Base-by-base conservation (phyloP, 2,797 vertebrate species). In the Oryzias sinensis region DNA sequence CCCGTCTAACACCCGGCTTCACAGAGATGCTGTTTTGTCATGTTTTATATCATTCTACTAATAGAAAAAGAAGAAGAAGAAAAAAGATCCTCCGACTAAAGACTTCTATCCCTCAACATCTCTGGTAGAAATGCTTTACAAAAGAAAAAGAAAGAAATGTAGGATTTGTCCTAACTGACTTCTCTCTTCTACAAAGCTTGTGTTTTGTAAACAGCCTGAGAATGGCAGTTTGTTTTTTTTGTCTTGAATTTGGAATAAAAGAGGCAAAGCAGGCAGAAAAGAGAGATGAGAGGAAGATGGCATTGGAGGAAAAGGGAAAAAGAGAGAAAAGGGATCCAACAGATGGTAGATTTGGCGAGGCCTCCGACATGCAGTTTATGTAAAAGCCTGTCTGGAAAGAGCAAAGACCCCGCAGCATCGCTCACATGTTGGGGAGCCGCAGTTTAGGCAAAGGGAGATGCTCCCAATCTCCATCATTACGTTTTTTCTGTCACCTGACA, bases 41-140 rank as follows among this genome's bases (percentile, higher is more conserved):
- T 90, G 90, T 91, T 91, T 91, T 89, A 91, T 91, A 91, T 90
- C 89, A 89, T 91, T 89, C 88, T 82, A 89, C 88, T 91, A 90
- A 91, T 91, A 82, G 82, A 70, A 87, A 87, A 82, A 55, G 52
- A 17, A 49, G 27, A n/a, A n/a, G 8, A 11, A 27, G 17, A 49
- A 49, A 74, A 86, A 90, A 87, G 81, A 84, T 86, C 84, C 83
- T 89, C 77, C 81, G 86, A 89, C 89, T 90, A 89, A 91, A 91
- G 86, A 88, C 82, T 82, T 78, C 73, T 49, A 76, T 90, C 88
- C 88, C 88, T 60, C 62, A 88, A 90, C 88, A 91, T 85, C 70
- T 74, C 67, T 82, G 72, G 67, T 81, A 80, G 81, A 90, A 90
- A 90, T 81, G 82, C 72, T 84, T 68, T 65, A 82, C 43, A 66